Evolutionary conservation across 2,113 vertebrate genomes (phyloP), one percentile per base, ranked within the genome.

Genomic region (Lota lota): DNA sequence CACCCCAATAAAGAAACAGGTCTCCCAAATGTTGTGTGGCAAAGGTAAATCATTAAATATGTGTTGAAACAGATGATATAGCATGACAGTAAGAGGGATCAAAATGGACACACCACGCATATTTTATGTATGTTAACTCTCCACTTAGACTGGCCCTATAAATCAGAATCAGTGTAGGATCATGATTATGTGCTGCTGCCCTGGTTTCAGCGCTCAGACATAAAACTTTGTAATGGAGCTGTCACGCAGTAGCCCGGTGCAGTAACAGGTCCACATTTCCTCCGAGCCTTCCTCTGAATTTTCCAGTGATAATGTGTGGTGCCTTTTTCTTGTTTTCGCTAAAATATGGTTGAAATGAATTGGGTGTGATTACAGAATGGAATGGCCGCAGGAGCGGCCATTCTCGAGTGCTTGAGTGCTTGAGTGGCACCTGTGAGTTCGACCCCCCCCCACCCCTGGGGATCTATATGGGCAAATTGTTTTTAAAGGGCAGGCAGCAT

Each of bases 401-500:
- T n/a, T n/a, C n/a, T n/a, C n/a, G n/a, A n/a, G n/a, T n/a, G n/a
- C n/a, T n/a, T n/a, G n/a, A n/a, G n/a, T n/a, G n/a, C 60, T n/a
- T 47, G 66, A 80, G 73, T 70, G 72, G 68, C 66, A 74, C 74
- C 67, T 33, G 50, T 5, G 19, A 47, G 40, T 47, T 12, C 7
- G 12, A 47, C 40, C 10, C 40, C 40, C 40, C 40, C 64, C 58
- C 65, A 53, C 66, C 17, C 63, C 61, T 2, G 61, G 78, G 67
- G 77, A 66, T 68, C 68, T 54, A 20, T 69, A 77, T 72, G 61
- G 72, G 71, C 70, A 72, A 73, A 79, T 78, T 74, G 76, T 79
- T 76, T 83, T 69, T 73, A 83, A 87, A 81, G 75, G 77, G 74
- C 78, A 82, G 68, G 58, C 53, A 1, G 20, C 79, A 86, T 86